phyloP scores from a whole-genome alignment of 2,113 vertebrate genomes.

The Peromyscus polionotus region DNA sequence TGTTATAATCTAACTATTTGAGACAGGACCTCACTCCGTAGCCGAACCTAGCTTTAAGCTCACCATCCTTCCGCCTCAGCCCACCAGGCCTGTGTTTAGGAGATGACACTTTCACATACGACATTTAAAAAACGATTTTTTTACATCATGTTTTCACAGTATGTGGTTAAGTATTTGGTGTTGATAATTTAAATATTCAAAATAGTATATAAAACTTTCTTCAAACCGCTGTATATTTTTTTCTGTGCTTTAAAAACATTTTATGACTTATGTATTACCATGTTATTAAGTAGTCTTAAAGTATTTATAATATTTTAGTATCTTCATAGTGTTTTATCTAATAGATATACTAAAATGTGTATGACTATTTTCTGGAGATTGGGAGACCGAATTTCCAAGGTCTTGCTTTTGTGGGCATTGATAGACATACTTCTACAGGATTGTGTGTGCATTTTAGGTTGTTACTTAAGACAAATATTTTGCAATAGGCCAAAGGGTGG shows the following conservation, averaged over 20 bases:
- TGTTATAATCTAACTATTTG: neutral
- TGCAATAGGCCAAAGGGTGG: neutral
- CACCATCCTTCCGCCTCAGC: neutral
- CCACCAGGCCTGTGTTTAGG: neutral
- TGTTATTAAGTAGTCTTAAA: neutral
- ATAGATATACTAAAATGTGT: neutral
- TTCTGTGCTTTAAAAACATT: neutral
- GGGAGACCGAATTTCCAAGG: neutral
- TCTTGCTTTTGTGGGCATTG: neutral
- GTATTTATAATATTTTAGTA: neutral
- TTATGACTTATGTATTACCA: neutral
- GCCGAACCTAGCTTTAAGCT: neutral
- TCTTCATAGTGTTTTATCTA: neutral
- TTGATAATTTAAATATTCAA: neutral
- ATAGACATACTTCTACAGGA: neutral
- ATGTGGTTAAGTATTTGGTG: neutral
- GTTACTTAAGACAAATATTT: neutral
- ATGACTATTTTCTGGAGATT: neutral
- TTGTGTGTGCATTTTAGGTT: too few relatives aligned
- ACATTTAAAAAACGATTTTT: neutral
- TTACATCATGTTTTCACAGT: neutral
- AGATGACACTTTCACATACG: neutral
- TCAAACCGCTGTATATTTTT: neutral
- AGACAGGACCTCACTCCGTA: neutral
- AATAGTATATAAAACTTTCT: neutral